phyloP scores from a whole-genome alignment of 2,797 vertebrate species.

The Macropus fuliginosus region DNA sequence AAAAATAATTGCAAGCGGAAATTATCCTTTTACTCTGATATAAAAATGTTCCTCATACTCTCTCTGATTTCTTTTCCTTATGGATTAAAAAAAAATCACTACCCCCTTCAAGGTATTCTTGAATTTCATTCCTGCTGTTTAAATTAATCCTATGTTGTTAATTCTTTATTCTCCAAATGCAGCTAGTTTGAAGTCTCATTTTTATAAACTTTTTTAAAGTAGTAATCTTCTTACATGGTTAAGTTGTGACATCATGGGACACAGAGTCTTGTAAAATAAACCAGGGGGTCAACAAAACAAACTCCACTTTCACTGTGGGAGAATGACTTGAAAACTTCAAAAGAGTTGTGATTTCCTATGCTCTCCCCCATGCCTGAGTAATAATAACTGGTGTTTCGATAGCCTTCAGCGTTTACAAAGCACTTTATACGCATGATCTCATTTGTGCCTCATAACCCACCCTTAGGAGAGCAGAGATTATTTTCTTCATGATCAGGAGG shows the following conservation, averaged over 20 bases:
- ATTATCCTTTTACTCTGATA: not conserved
- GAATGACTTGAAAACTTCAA: not conserved
- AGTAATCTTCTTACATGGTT: slow-evolving; percentile 42
- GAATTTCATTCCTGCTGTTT: not conserved
- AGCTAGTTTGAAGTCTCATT: not conserved
- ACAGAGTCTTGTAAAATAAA: slow-evolving; percentile 43
- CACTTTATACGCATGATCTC: not conserved
- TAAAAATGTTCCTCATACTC: not conserved
- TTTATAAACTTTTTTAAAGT: not conserved
- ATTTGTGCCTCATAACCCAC: not conserved
- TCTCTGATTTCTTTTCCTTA: not conserved
- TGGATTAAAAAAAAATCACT: not conserved
- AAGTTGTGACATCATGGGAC: slow-evolving; percentile 64
- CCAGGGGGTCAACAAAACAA: not conserved
- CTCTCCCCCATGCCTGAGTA: not conserved
- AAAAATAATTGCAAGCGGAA: not conserved
- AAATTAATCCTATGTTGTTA: not conserved
- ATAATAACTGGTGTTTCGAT: not conserved
- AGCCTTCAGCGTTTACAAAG: not conserved
- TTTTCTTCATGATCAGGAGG: not conserved
- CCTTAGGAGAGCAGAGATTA: not conserved
- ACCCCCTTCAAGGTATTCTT: not conserved
- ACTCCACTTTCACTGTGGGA: not conserved
- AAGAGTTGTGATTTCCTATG: not conserved
- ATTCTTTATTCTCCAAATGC: slow-evolving; percentile 22